phyloP scores from a whole-genome alignment of 1,140 invertebrate genomes.

The Drosophila melanica region DNA sequence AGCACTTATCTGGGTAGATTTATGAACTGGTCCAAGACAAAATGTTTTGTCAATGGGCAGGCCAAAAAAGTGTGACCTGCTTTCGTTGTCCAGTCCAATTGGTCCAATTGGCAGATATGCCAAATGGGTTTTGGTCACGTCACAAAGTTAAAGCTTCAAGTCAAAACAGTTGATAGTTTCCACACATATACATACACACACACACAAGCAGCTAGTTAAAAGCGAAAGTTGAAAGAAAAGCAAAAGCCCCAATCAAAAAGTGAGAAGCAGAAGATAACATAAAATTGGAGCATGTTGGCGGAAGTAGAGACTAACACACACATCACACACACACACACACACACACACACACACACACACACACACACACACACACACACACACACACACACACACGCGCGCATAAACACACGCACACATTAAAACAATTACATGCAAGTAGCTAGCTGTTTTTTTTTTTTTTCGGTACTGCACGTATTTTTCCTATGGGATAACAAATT shows the following conservation, averaged over 20 bases:
- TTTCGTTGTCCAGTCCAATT: constrained; percentile 32
- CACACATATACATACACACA: constrained; percentile 22
- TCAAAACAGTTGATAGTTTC: constrained; percentile 12
- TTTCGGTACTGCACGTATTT: background rate
- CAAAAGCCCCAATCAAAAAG: constrained; percentile 52
- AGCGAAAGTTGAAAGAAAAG: constrained; percentile 23
- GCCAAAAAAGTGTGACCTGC: constrained; percentile 57
- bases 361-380: too few species aligned
- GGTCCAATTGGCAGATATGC: constrained; percentile 44
- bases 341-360: constrained; percentile 18
- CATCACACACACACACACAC: constrained; percentile 20
- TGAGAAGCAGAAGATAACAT: constrained; percentile 41
- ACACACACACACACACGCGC: too few species aligned
- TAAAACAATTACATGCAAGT: constrained; percentile 8
- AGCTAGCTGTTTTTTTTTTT: constrained; percentile 6
- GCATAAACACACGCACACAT: constrained; percentile 4
- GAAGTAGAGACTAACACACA: constrained; percentile 24
- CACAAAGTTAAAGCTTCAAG: constrained; percentile 22
- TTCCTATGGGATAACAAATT: background rate
- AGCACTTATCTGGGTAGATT: background rate
- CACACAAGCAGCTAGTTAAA: constrained; percentile 9
- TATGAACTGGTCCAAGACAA: constrained; percentile 36
- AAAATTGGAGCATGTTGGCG: constrained; percentile 59
- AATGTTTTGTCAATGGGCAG: background rate
- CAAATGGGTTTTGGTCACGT: constrained; percentile 61